Base-by-base conservation (phyloP, 2,888 invertebrate species). In the Neoaliturus tenellus region DNA sequence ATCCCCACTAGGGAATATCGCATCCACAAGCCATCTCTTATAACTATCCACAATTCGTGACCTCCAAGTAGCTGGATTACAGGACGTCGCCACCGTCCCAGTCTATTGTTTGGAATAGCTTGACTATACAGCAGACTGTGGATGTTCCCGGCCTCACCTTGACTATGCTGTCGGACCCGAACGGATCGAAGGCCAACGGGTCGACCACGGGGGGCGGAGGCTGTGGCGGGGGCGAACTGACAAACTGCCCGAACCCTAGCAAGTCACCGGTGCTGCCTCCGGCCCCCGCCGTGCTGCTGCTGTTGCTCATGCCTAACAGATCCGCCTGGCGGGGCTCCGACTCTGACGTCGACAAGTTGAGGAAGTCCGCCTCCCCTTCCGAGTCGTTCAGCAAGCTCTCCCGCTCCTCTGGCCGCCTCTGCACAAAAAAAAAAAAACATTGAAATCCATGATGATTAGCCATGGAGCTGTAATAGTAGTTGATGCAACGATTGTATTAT, bases 231-330 rank as follows among this genome's bases (percentile, higher is more conserved):
- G 33, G 8, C 31, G 39, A 69, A 0, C 92, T 92, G 82, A 92
- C 92, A 84, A 84, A 84, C 48, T 84, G 81, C 4, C 82, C 89
- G 87, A 92, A 90, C 31, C 91, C 92, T 28, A 94, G 89, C 81
- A 94, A 90, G 93, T 96, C 93, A 90, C 93, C 93, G 88, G 93
- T 93, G 41, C 92, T 91, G 1, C 51, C 48, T n/a, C n/a, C n/a
- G n/a, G n/a, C n/a, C 44, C 80, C 67, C 4, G 39, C 51, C 2
- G 33, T 69, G 10, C 41, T 31, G 33, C 39, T 51, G 33, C 39
- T 35, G 48, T 75, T 51, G 25, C 62, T 48, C 35, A 82, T 83
- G 69, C 78, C 78, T 44, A 75, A 20, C 39, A 83, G 44, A 44
- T 75, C 83, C 8, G 33, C 80, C n/a, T 83, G 80, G 41, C 44